Percentiles rank a stretch among this genome's conserved stretches.
Evolutionary conservation across 2,113 vertebrate species (phyloP).

Genomic region (Desmodus rotundus): DNA sequence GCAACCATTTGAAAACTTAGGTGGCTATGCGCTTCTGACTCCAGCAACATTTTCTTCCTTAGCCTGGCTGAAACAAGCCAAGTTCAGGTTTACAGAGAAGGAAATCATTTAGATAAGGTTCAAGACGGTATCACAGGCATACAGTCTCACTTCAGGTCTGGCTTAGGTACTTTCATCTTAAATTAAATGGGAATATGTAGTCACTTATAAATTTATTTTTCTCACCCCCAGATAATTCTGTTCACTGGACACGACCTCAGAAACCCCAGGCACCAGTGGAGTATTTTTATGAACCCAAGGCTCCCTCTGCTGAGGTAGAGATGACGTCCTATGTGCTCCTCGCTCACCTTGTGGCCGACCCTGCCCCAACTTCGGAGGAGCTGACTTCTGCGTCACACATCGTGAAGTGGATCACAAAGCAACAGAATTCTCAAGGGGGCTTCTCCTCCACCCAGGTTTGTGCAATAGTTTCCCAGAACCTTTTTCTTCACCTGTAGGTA

Average conservation of each 20-base stretch:
- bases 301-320: constrained; percentile 81
- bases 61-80: not conserved
- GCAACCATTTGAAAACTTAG: not conserved
- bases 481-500: not conserved
- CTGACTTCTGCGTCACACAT: constrained; percentile 52
- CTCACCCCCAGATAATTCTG: constrained; percentile 54
- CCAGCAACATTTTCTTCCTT: not conserved
- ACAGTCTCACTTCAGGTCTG: not conserved
- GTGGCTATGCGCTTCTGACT: not conserved
- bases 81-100: not conserved
- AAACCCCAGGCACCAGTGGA: constrained; percentile 22
- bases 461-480: not conserved
- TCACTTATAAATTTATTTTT: not conserved
- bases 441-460: constrained; percentile 82
- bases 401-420: constrained; percentile 78
- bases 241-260: constrained; percentile 78
- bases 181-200: not conserved
- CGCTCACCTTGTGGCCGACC: constrained; percentile 54
- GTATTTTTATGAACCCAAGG: constrained; percentile 41
- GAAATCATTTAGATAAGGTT: not conserved
- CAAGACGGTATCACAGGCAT: not conserved
- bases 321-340: constrained; percentile 77
- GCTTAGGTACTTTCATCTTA: not conserved
- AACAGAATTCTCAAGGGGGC: constrained; percentile 80
- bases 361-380: constrained; percentile 60